Conservation (phyloP, 2,797 vertebrate genomes). For the Staurois parvus region DNA sequence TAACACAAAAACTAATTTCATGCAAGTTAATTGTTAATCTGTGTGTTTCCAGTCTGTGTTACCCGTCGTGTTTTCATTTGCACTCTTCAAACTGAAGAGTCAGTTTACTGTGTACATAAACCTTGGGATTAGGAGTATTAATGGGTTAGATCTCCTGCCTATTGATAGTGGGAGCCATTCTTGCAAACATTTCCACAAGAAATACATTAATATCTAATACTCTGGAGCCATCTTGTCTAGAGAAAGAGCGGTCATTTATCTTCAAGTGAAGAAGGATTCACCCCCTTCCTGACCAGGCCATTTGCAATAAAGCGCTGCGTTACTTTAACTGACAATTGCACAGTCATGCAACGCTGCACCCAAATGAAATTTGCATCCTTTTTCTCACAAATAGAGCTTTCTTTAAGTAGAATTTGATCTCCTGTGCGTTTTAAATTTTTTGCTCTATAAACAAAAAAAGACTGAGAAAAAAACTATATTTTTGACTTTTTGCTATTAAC, state of each 20-base stretch:
- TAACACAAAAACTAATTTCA: conserved; percentile 64
- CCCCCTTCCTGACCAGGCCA: too few relatives aligned
- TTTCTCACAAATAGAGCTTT: too few relatives aligned
- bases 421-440: too few relatives aligned
- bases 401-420: too few relatives aligned
- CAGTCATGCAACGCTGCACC: too few relatives aligned
- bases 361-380: too few relatives aligned
- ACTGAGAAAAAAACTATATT: too few relatives aligned
- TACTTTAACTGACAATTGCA: too few relatives aligned
- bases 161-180: conserved; percentile 19
- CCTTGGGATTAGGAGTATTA: conserved; percentile 31
- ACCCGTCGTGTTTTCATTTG: conserved; percentile 28
- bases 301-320: too few relatives aligned
- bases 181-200: conserved; percentile 37
- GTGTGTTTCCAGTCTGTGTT: conserved; percentile 64
- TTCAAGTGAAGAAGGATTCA: too few relatives aligned
- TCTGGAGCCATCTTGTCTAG: conserved; percentile 35
- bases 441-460: too few relatives aligned
- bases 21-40: conserved; percentile 67
- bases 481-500: too few relatives aligned
- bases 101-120: conserved; percentile 41
- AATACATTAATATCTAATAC: conserved; percentile 18
- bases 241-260: neutral
- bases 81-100: conserved; percentile 11
- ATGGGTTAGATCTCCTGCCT: conserved; percentile 24